Conservation (phyloP, 2,797 vertebrate species). For the Chelidonichthys spinosus region DNA sequence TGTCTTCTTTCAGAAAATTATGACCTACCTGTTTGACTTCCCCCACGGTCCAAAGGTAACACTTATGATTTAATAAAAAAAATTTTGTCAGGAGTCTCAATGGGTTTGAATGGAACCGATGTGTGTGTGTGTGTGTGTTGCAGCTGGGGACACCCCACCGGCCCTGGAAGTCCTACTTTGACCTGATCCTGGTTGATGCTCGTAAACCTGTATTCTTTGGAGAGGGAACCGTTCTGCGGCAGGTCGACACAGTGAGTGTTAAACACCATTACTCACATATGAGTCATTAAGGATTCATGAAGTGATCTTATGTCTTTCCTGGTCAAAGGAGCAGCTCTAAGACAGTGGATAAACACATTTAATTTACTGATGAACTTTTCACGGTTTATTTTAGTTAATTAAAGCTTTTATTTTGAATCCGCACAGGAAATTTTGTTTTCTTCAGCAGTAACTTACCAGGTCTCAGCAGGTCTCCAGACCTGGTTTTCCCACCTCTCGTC, state of each 20-base stretch:
- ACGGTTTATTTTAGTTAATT: too few relatives aligned
- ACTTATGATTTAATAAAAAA: not conserved
- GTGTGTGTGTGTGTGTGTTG: slow-evolving; percentile 2
- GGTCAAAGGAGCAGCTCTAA: too few relatives aligned
- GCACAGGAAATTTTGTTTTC: too few relatives aligned
- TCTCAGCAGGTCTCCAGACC: too few relatives aligned
- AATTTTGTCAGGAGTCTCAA: not conserved
- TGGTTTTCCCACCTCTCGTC: too few relatives aligned
- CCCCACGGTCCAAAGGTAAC: slow-evolving; percentile 93
- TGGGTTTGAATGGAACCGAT: not conserved
- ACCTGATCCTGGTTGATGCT: slow-evolving; percentile 94
- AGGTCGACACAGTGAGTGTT: slow-evolving; percentile 92
- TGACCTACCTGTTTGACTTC: slow-evolving; percentile 97
- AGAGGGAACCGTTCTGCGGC: slow-evolving; percentile 92
- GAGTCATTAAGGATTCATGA: not conserved
- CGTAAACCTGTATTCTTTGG: slow-evolving; percentile 94
- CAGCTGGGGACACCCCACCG: slow-evolving; percentile 88
- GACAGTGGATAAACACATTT: too few relatives aligned
- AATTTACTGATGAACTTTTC: too few relatives aligned
- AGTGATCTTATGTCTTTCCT: not conserved
- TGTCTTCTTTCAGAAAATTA: slow-evolving; percentile 90
- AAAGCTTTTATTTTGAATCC: too few relatives aligned
- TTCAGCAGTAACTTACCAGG: too few relatives aligned
- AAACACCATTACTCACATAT: not conserved
- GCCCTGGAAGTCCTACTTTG: slow-evolving; percentile 95